Conservation (phyloP, 2,113 vertebrate genomes). For the Theristicus caerulescens region DNA sequence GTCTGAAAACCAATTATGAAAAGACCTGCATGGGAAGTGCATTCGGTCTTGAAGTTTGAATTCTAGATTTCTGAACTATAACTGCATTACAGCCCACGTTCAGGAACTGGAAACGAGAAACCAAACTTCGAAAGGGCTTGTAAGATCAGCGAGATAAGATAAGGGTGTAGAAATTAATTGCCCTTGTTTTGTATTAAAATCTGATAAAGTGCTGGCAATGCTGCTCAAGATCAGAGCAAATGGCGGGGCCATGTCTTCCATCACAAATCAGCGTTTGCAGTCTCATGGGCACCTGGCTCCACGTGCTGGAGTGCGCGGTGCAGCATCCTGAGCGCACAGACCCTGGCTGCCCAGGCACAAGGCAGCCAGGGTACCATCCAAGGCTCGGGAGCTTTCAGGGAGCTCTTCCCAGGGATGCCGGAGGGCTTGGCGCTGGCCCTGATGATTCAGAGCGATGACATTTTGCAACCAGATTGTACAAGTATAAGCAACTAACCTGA, state of each 20-base stretch:
- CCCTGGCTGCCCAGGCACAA: not conserved
- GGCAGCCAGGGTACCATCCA: not conserved
- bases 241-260: fast-evolving
- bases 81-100: not conserved
- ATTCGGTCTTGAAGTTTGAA: not conserved
- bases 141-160: slow-evolving; percentile 48
- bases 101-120: slow-evolving; percentile 8
- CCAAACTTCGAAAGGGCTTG: slow-evolving; percentile 15
- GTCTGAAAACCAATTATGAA: slow-evolving; percentile 74
- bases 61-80: slow-evolving; percentile 50
- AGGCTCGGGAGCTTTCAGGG: not conserved
- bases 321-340: not conserved
- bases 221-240: not conserved
- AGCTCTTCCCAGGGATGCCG: not conserved
- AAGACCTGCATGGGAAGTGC: slow-evolving; percentile 42
- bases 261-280: not conserved
- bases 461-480: slow-evolving; percentile 43
- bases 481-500: slow-evolving; percentile 30
- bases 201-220: not conserved
- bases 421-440: not conserved
- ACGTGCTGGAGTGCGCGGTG: fast-evolving
- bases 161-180: slow-evolving; percentile 50
- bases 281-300: not conserved
- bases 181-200: slow-evolving; percentile 20
- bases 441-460: slow-evolving; percentile 49